phyloP scores from a whole-genome alignment of 2,797 vertebrate species.

The Gymnothorax javanicus region DNA sequence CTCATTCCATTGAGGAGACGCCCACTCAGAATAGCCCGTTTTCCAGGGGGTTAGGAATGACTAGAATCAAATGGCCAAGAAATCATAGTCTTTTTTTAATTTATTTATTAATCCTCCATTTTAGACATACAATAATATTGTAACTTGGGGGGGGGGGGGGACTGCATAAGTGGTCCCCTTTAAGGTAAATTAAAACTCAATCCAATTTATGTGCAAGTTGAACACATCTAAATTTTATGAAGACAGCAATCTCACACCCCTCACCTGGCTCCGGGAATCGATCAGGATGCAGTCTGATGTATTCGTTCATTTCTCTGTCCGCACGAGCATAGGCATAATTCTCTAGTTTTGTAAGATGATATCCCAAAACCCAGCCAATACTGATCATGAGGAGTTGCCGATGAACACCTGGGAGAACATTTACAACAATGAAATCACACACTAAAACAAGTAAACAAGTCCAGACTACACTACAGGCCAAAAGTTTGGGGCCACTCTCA shows the following conservation, averaged over 20 bases:
- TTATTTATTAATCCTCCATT: no score
- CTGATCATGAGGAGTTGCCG: conserved; percentile 78
- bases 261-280: conserved; percentile 76
- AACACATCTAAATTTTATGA: background rate
- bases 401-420: conserved; percentile 76
- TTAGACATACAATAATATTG: no score
- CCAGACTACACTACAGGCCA: background rate
- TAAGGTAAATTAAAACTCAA: no score
- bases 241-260: background rate
- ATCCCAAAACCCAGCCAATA: conserved; percentile 82
- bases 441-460: background rate
- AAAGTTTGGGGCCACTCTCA: no score
- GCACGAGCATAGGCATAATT: conserved; percentile 73
- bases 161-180: no score
- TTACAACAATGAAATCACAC: background rate
- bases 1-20: no score
- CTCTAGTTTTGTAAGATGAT: conserved; percentile 75
- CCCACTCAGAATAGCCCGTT: no score
- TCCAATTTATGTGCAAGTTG: no score
- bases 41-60: no score
- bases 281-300: conserved; percentile 76
- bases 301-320: conserved; percentile 82
- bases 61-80: no score
- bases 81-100: no score
- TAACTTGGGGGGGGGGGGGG: no score